Conservation (phyloP, 2,888 invertebrate genomes). For the Steinernema hermaphroditum region DNA sequence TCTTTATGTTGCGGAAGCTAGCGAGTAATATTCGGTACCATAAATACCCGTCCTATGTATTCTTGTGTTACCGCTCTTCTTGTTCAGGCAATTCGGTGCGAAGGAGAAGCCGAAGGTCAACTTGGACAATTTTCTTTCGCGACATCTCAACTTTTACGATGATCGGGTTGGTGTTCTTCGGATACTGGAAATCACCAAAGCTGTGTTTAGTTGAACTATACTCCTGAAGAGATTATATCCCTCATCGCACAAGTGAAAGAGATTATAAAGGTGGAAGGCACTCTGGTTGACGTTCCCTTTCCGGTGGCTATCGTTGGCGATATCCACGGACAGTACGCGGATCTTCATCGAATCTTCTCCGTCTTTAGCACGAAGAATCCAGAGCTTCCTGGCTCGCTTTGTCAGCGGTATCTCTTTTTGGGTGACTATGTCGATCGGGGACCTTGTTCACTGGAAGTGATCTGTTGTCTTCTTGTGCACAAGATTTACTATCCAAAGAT, state of each 20-base stretch:
- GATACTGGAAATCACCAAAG: neutral
- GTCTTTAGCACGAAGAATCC: slow-evolving; percentile 7
- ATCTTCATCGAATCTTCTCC: slow-evolving; percentile 29
- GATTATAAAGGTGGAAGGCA: neutral
- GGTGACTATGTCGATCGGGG: slow-evolving; percentile 32
- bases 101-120: slow-evolving; percentile 1
- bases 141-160: slow-evolving; percentile 11
- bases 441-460: neutral
- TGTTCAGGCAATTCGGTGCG: neutral
- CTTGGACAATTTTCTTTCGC: slow-evolving; percentile 2
- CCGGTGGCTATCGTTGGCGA: slow-evolving; percentile 29
- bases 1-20: slow-evolving; percentile 11
- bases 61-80: neutral
- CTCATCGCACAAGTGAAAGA: slow-evolving; percentile 1
- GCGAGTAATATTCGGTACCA: slow-evolving; percentile 2
- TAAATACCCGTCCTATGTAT: neutral
- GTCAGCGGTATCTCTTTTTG: slow-evolving; percentile 24
- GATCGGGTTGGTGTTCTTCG: neutral
- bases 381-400: slow-evolving; percentile 1
- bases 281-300: slow-evolving; percentile 21
- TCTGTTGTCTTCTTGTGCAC: slow-evolving; percentile 27
- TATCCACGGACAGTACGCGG: slow-evolving; percentile 32
- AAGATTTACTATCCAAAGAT: slow-evolving; percentile 18
- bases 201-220: neutral
- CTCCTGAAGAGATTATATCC: neutral